Evolutionary conservation across 1,140 invertebrate genomes (phyloP), one percentile per base, ranked within the genome.

Genomic region (Zeugodacus cucurbitae): DNA sequence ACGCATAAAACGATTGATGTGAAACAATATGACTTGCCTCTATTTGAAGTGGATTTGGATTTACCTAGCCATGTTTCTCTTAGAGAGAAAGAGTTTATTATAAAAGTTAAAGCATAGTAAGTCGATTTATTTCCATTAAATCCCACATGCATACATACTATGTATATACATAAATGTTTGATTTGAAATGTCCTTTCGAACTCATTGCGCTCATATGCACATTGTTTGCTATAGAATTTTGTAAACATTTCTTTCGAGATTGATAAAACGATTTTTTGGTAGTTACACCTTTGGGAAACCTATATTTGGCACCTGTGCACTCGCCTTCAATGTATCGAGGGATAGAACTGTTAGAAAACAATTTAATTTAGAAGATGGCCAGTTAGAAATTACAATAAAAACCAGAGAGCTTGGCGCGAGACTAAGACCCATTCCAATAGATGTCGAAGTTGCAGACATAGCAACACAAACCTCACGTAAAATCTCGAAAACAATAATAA

Each of bases 231-330:
- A n/a, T n/a, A n/a, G n/a, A n/a, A n/a, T n/a, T n/a, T n/a, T n/a
- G n/a, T n/a, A n/a, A n/a, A n/a, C n/a, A n/a, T n/a, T n/a, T n/a
- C n/a, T n/a, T n/a, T n/a, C n/a, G n/a, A n/a, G n/a, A n/a, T n/a
- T n/a, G n/a, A 62, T 62, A 10, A 62, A 67, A 67, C 32, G 8
- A 14, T 41, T n/a, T 82, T 48, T 48, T 48, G 26, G 1, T 29
- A 82, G 74, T n/a, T 82, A 82, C 74, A 82, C 74, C 11, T 82
- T 48, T 82, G 74, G 74, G 10, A 48, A 82, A 26, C 37, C 41
- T 4, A 48, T 82, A 82, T 48, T 20, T n/a, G 74, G 74, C 22
- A 82, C 34, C 3, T 82, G 74, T 48, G 8, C 29, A 54, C 11
- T 82, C 8, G 48, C 44, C 1, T 22, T 48, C 41, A 82, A 82